phyloP scores from a whole-genome alignment of 2,888 invertebrate species.

The Drosophila engyochracea region DNA sequence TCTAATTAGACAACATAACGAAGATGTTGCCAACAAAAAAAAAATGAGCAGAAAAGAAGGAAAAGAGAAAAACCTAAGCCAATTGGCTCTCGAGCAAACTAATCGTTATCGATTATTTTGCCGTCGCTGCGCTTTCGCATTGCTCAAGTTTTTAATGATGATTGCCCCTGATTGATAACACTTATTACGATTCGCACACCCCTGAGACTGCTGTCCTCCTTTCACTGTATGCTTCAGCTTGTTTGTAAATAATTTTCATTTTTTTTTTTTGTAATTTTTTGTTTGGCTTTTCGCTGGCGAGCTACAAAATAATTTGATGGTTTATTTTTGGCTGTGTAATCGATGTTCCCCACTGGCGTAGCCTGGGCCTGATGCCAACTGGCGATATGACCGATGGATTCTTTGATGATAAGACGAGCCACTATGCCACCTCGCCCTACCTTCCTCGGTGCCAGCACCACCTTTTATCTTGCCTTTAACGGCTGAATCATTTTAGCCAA shows the following conservation, averaged over 20 bases:
- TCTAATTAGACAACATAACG: conserved; percentile 39
- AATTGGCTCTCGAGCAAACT: conserved; percentile 36
- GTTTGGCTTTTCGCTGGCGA: conserved; percentile 41
- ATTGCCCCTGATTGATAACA: conserved; percentile 74
- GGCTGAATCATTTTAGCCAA: conserved; percentile 32
- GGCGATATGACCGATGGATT: conserved; percentile 81
- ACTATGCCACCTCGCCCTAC: neutral
- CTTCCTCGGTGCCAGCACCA: neutral
- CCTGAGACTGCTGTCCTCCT: neutral
- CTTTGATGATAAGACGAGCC: conserved; percentile 79
- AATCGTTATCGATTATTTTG: conserved; percentile 52
- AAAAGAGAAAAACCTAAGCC: conserved; percentile 20
- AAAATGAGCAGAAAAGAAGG: neutral
- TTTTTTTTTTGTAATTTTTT: conserved; percentile 26
- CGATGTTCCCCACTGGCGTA: conserved; percentile 49
- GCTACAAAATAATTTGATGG: conserved; percentile 55
- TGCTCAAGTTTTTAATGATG: conserved; percentile 66
- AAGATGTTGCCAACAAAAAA: conserved; percentile 36
- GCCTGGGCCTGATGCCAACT: conserved; percentile 77
- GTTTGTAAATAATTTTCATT: conserved; percentile 25
- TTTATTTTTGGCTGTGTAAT: conserved; percentile 68
- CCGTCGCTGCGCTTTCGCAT: conserved; percentile 20
- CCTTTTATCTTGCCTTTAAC: conserved; percentile 28
- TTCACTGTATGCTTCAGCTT: conserved; percentile 5
- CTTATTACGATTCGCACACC: conserved; percentile 39